Evolutionary conservation across 2,888 invertebrate species (phyloP).

Genomic region (Phytoseiulus persimilis): DNA sequence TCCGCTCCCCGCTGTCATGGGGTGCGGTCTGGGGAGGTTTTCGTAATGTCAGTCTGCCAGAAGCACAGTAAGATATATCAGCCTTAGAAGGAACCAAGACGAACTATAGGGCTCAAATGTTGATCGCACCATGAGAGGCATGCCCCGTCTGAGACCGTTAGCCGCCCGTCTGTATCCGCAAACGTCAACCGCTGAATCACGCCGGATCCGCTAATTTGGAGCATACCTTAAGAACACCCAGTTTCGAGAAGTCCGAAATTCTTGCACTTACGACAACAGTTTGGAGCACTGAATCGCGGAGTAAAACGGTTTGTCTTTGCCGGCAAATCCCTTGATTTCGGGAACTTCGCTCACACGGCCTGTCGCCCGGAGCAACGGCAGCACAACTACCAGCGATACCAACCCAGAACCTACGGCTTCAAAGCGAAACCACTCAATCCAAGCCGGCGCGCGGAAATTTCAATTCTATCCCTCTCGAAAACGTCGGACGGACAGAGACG

Average conservation of each 20-base stretch:
- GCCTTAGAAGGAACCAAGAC: not conserved
- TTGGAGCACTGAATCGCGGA: not conserved
- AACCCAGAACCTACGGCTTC: no score
- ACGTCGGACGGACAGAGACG: no score
- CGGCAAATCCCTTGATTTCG: not conserved
- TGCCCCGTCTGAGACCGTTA: not conserved
- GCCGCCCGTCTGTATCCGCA: not conserved
- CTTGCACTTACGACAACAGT: not conserved
- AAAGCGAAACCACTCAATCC: no score
- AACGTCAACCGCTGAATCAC: not conserved
- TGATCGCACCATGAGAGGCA: not conserved
- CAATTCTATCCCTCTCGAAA: no score
- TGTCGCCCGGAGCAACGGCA: not conserved
- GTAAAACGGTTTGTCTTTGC: not conserved
- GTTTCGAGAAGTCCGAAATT: not conserved
- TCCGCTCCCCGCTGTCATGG: not conserved
- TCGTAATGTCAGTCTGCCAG: not conserved
- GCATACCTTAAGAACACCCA: no score
- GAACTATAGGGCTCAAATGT: not conserved
- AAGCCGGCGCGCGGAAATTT: no score
- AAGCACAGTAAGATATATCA: not conserved
- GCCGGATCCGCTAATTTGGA: not conserved
- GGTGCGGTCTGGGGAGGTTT: not conserved
- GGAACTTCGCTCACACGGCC: not conserved
- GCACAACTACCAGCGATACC: not conserved